Conservation (phyloP, 2,113 vertebrate genomes). For the Cheilinus undulatus region DNA sequence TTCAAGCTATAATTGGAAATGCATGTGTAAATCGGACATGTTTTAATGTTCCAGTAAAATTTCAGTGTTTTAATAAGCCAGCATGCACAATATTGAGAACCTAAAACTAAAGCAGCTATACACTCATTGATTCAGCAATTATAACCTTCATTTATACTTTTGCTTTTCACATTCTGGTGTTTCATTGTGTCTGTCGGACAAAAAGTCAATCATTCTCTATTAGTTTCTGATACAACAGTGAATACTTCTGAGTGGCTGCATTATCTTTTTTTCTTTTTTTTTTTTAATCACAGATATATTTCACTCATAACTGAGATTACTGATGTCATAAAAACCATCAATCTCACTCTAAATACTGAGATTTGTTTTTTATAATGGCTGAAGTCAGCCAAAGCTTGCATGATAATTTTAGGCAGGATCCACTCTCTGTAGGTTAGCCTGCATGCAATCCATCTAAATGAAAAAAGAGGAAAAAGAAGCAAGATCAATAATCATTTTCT, state of each 20-base stretch:
- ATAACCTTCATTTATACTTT: neutral
- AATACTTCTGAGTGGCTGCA: neutral
- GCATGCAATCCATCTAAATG: neutral
- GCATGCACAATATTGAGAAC: neutral
- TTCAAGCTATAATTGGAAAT: too few relatives aligned
- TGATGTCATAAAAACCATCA: neutral
- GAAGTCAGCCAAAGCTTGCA: neutral
- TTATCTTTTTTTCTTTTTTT: too few relatives aligned
- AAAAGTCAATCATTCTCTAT: too few relatives aligned
- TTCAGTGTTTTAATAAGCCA: neutral
- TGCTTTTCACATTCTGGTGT: neutral
- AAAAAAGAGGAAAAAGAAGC: slow-evolving; percentile 15
- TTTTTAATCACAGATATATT: neutral
- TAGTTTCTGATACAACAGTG: neutral
- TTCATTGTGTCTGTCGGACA: too few relatives aligned
- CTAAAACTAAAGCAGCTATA: neutral
- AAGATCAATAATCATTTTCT: slow-evolving; percentile 36
- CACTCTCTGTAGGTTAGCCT: neutral
- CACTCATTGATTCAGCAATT: neutral
- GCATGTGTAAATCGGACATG: too few relatives aligned
- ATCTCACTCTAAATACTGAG: neutral
- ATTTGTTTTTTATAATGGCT: neutral
- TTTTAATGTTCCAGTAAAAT: too few relatives aligned
- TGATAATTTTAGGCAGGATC: slow-evolving; percentile 7
- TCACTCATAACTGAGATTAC: neutral